Evolutionary conservation across 2,113 vertebrate species (phyloP), one percentile per base, ranked within the genome.

Genomic region (Falcunculus frontatus): DNA sequence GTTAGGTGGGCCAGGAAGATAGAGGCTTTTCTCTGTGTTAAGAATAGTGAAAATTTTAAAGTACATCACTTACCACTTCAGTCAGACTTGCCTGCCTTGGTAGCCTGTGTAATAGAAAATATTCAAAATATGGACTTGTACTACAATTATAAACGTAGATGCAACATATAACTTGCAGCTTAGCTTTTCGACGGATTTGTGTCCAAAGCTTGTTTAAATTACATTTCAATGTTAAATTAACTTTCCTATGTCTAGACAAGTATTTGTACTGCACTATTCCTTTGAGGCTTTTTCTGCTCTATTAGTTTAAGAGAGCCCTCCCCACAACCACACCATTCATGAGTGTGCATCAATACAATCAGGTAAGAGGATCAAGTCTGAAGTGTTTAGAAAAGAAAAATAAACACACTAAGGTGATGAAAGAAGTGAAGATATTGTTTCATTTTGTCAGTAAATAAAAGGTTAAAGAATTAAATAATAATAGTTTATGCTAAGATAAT

Each of bases 401-500:
- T 73, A 90, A 50, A 55, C 25, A 29, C 29, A 23, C 55, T 78
- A 32, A 69, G 39, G 57, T 92, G 84, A 77, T 89, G 20, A 94
- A 87, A 52, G 35, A 74, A 72, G 33, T 89, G 33, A 76, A 85
- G 26, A 80, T 46, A 62, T 7, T 47, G 16, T 93, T 92, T 95
- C n/a, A 69, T 91, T 96, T 84, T 91, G 17, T 53, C 44, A 39
- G 50, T 87, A 84, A 89, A 77, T 76, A 44, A 88, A 63, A 63
- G 47, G 44, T 35, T 42, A 87, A 63, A 76, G 77, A 91, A 69
- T 81, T 60, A n/a, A n/a, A n/a, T n/a, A n/a, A n/a, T n/a, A 56
- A 10, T 93, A 55, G 19, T 87, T 94, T 63, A 37, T 89, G 41
- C 60, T 95, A 64, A 90, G 68, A 55, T 95, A 94, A 75, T 93